Evolutionary conservation across 2,888 invertebrate genomes (phyloP), one percentile per base, ranked within the genome.

Genomic region (Cosmorhoe ocellata): DNA sequence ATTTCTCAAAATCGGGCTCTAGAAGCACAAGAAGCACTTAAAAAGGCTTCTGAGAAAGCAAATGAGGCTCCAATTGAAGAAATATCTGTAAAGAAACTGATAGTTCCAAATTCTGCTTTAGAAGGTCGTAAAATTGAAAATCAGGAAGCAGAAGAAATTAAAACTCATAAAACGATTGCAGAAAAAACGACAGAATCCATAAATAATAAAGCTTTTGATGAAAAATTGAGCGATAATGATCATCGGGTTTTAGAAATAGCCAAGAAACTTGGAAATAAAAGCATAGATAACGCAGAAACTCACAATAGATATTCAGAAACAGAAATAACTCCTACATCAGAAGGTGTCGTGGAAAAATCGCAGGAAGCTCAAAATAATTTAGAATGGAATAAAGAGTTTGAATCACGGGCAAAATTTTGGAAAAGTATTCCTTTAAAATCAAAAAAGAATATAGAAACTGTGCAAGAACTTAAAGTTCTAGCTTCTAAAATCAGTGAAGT

Each of bases 351-450:
- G 3, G 27, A 39, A 10, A 42, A 37, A 2, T 47, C 39, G 5
- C 48, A 54, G 5, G 13, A 28, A n/a, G n/a, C n/a, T 12, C 8
- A 55, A n/a, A 27, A 56, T 31, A 43, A 39, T 3, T 51, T 64
- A 0, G 39, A 56, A 0, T 85, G 87, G 88, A 76, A 80, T 0
- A 67, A 74, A 51, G 78, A 82, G 54, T 89, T 81, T 14, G 79
- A 81, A 42, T 58, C 59, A 0, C 71, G 80, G 4, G 77, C 86
- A 0, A 71, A 76, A 44, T 79, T 86, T 59, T 88, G 88, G 88
- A 51, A 51, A 30, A 42, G 14, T n/a, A 33, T 46, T 0, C 51
- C 51, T 36, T 13, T 22, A n/a, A n/a, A 18, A 3, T 4, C 27
- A 12, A 41, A 45, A 28, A 36, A 12, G 22, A 11, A 7, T 27